A percentile compares a stretch with the other conserved stretches of the same genome.
Evolutionary conservation across 1,140 invertebrate species (phyloP).

Genomic region (Scaptomyza hsui): DNA sequence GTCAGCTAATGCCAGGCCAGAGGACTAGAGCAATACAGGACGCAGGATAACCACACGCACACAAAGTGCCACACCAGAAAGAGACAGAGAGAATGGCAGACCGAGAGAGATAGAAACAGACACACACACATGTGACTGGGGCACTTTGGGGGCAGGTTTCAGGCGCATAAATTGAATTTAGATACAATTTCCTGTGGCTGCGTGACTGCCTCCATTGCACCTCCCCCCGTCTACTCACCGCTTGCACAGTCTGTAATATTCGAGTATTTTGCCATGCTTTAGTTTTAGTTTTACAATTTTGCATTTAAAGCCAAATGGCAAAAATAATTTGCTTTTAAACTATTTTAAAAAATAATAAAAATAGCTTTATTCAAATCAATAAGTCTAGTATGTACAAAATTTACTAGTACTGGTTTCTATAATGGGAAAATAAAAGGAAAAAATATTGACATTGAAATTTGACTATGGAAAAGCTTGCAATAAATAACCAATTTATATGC

Average conservation of each 20-base stretch:
- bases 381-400: too few species aligned
- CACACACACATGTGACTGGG: constrained; percentile 34
- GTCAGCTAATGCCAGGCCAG: constrained; percentile 57
- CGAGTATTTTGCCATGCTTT: constrained; percentile 14
- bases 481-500: constrained; percentile 81
- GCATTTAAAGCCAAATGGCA: constrained; percentile 41
- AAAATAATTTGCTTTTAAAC: constrained; percentile 17
- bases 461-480: constrained; percentile 53
- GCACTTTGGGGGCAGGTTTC: constrained; percentile 38
- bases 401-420: too few species aligned
- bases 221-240: neutral
- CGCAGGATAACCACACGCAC: constrained; percentile 19
- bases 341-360: too few species aligned
- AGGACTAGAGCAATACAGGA: constrained; percentile 23
- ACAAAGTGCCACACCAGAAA: constrained; percentile 4
- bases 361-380: too few species aligned
- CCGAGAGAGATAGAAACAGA: neutral
- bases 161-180: constrained; percentile 77
- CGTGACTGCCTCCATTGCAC: constrained; percentile 54
- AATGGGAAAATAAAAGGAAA: neutral
- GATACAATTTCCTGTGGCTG: constrained; percentile 79
- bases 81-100: constrained; percentile 11
- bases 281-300: constrained; percentile 30
- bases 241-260: neutral
- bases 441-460: constrained; percentile 49